Evolutionary conservation across 2,888 invertebrate genomes (phyloP).

Genomic region (Scelioninae gen. 1): DNA sequence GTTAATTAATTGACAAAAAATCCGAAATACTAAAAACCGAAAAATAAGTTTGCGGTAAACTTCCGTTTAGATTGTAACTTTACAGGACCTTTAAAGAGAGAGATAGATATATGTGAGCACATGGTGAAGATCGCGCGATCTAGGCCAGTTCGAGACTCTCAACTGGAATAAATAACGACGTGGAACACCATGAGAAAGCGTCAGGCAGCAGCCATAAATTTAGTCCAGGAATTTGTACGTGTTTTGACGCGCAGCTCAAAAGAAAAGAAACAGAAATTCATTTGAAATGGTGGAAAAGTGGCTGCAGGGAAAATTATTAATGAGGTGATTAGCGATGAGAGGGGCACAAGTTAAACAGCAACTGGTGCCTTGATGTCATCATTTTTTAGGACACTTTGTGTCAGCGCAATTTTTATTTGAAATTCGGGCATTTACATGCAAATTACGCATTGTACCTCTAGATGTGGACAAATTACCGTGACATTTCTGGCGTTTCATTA

Average conservation of each 20-base stretch:
- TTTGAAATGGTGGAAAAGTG: constrained; percentile 40
- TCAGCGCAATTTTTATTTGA: no score
- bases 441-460: no score
- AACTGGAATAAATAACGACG: constrained; percentile 62
- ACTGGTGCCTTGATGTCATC: constrained; percentile 18
- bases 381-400: no score
- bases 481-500: no score
- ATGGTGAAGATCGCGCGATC: constrained; percentile 55
- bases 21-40: no score
- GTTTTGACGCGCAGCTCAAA: constrained; percentile 43
- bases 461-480: no score
- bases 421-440: no score
- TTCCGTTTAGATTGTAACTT: no score
- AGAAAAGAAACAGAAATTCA: constrained; percentile 57
- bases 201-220: constrained; percentile 51
- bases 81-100: no score
- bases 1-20: no score
- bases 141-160: constrained; percentile 57
- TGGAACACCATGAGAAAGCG: constrained; percentile 58
- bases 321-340: constrained; percentile 26
- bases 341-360: constrained; percentile 6
- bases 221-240: constrained; percentile 44
- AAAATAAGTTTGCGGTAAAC: no score
- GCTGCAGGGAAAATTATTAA: constrained; percentile 41
- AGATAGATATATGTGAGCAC: no score